Evolutionary conservation across 1,140 invertebrate species (phyloP).

Genomic region (Oncopeltus fasciatus): DNA sequence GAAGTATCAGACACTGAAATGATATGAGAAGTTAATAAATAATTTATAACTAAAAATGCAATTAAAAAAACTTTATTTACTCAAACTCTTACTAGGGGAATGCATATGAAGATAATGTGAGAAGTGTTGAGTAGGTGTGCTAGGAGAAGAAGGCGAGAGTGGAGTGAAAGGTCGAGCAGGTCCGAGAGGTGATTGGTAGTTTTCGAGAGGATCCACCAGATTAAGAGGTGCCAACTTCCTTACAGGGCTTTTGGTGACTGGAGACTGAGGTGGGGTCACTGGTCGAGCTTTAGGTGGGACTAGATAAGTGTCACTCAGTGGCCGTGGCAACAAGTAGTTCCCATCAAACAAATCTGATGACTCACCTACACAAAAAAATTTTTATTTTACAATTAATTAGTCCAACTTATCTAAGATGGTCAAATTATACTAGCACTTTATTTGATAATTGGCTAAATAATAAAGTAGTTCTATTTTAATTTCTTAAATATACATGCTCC

Average conservation of each 20-base stretch:
- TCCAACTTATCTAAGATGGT: too few relatives aligned
- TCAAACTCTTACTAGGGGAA: slow-evolving; percentile 29
- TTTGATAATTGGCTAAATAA: too few relatives aligned
- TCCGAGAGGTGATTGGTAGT: slow-evolving; percentile 33
- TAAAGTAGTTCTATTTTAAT: too few relatives aligned
- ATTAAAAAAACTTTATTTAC: too few relatives aligned
- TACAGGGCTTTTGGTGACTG: slow-evolving; percentile 20
- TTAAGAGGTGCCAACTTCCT: slow-evolving; percentile 13
- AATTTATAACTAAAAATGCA: too few relatives aligned
- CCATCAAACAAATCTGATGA: slow-evolving; percentile 28
- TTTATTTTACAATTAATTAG: too few relatives aligned
- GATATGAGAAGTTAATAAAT: not conserved
- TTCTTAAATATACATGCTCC: too few relatives aligned
- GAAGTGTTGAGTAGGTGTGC: slow-evolving; percentile 26
- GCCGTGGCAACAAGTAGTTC: slow-evolving; percentile 38
- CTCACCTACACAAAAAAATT: too few relatives aligned
- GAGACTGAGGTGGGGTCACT: slow-evolving; percentile 24
- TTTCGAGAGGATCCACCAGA: slow-evolving; percentile 26
- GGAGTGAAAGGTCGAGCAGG: slow-evolving; percentile 20
- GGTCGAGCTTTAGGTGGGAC: slow-evolving; percentile 37
- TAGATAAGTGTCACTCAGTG: slow-evolving; percentile 36
- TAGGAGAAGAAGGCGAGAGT: slow-evolving; percentile 22
- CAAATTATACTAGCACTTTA: too few relatives aligned
- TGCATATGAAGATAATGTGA: slow-evolving; percentile 39
- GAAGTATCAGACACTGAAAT: slow-evolving; percentile 3